Base-by-base conservation (phyloP, 2,888 invertebrate genomes). In the Melanargia galathea region DNA sequence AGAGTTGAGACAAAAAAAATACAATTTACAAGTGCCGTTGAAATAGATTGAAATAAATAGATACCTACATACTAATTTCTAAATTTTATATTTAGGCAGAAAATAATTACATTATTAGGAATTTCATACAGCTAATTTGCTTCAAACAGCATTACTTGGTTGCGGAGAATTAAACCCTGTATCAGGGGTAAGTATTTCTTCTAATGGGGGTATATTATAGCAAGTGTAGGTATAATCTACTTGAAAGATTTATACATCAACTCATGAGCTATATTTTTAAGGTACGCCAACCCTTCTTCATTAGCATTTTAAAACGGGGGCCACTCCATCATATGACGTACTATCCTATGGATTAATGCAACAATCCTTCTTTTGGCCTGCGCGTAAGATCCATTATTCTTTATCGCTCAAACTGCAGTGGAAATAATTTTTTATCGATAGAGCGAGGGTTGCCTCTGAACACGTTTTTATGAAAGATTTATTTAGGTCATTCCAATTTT, bases 281-380 rank as follows among this genome's bases (percentile, higher is more conserved):
- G 78, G 80, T 71, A 79, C 64, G 68, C 62, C 63, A 71, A 73
- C 78, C 82, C 78, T 73, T 73, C 73, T 70, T 71, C 70, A 83
- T 84, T 82, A 79, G 74, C 80, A 82, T 83, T 83, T 78, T 73
- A 77, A 80, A 82, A 76, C 76, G 76, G 73, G 83, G 84, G 76
- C 76, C 72, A 74, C 73, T 74, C 74, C 60, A 73, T 70, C 62
- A 62, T 63, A 64, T 61, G 67, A 63, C 54, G 57, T 46, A 60
- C 57, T 63, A 35, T 38, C 13, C 33, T n/a, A 51, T 26, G 46
- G 35, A 64, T 60, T 59, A 62, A 61, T 62, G 35, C 33, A 35
- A 63, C 30, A 55, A 45, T 51, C 20, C 40, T 24, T 57, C 61
- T 51, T 64, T 40, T 20, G 40, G 11, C 4, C 16, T 6, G 24